Evolutionary conservation across 2,888 invertebrate genomes (phyloP), one percentile per base, ranked within the genome.

Genomic region (Pyrochroa serraticornis): DNA sequence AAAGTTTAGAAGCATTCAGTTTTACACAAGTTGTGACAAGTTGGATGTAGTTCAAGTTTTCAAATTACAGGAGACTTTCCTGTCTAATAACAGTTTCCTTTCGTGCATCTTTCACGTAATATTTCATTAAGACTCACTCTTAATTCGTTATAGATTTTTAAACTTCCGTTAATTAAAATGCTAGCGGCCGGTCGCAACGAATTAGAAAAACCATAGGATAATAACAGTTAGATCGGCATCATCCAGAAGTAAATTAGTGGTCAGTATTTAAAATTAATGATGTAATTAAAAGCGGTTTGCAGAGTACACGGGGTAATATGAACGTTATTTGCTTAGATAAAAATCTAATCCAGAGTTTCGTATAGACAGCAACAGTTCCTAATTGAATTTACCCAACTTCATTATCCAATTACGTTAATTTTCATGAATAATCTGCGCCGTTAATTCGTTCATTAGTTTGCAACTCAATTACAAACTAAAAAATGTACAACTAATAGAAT

Each of bases 371-470:
- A 68, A 68, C 69, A 69, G 63, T 66, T 65, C 54, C 67, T 69
- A 66, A 70, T 70, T 66, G 57, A 63, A 68, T 70, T 65, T 54
- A 62, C 44, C 59, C 60, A 63, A 68, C 59, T 67, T 65, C 64
- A 66, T 71, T 67, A 69, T 69, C 65, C 65, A 68, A 71, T 70
- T 69, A 71, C 62, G 58, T 65, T 68, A 67, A 70, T 69, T 66
- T 67, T 65, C 68, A 65, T 67, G 66, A 68, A 68, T 70, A 69
- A 71, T 69, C 66, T 68, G 62, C 63, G 56, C 66, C 61, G 68
- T 69, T 68, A 65, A 69, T 68, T 70, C 63, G 64, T 67, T 68
- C 66, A 64, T 68, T 64, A 67, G 64, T 67, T 69, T 51, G 48
- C 62, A 66, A 68, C 63, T 68, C 55, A 56, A 68, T 66, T 65